Evolutionary conservation across 1,140 invertebrate species (phyloP).

Genomic region (Drosophila sechellia): DNA sequence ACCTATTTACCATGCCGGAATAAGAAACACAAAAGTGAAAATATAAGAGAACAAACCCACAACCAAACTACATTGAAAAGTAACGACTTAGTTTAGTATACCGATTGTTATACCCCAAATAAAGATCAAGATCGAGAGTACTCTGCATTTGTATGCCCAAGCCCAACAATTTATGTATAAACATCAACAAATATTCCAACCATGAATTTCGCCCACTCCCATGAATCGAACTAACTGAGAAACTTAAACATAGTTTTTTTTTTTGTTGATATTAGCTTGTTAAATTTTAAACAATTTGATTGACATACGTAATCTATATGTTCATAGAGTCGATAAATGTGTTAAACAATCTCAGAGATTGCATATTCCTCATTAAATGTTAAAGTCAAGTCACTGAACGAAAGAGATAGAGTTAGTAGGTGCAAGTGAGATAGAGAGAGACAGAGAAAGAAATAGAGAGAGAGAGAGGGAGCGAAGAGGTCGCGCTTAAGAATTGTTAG

Average conservation of each 20-base stretch:
- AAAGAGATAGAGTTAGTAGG: constrained; percentile 15
- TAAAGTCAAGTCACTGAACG: constrained; percentile 24
- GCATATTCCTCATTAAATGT: constrained; percentile 54
- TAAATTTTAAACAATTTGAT: constrained; percentile 29
- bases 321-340: constrained; percentile 44
- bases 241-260: constrained; percentile 16
- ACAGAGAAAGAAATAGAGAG: constrained; percentile 13
- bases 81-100: constrained; percentile 14
- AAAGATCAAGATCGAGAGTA: constrained; percentile 20
- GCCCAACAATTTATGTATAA: constrained; percentile 42
- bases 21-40: constrained; percentile 23
- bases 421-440: constrained; percentile 18
- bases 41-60: constrained; percentile 5
- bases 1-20: constrained; percentile 3
- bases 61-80: constrained; percentile 11
- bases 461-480: constrained; percentile 13
- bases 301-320: constrained; percentile 48
- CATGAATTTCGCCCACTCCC: constrained; percentile 60
- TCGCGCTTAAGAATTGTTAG: constrained; percentile 43
- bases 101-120: constrained; percentile 4
- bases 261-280: constrained; percentile 21
- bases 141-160: constrained; percentile 57
- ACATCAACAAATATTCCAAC: constrained; percentile 40
- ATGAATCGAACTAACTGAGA: constrained; percentile 35
- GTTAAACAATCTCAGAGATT: constrained; percentile 71